Conservation (phyloP, 2,113 vertebrate genomes). For the Acrocephalus arundinaceus region DNA sequence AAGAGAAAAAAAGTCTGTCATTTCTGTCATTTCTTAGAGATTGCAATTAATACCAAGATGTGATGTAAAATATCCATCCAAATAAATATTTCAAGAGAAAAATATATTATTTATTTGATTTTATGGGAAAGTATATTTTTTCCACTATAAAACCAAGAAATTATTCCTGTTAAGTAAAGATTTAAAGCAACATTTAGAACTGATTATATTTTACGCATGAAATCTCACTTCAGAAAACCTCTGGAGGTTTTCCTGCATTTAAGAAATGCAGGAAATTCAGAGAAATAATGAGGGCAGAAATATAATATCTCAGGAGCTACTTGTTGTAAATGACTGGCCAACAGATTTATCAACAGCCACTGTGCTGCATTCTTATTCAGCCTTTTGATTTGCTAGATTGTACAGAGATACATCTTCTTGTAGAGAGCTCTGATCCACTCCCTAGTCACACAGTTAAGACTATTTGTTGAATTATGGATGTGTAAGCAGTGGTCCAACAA, state of each 20-base stretch:
- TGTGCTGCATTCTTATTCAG: background rate
- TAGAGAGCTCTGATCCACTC: background rate
- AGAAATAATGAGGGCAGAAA: background rate
- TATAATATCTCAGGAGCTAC: background rate
- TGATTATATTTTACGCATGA: background rate
- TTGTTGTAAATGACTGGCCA: background rate
- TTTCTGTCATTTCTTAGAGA: background rate
- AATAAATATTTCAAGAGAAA: background rate
- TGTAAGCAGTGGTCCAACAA: background rate
- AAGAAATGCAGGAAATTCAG: background rate
- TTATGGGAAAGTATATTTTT: background rate
- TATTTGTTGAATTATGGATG: slow-evolving; percentile 2
- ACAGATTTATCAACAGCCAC: background rate
- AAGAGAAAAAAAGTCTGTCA: background rate
- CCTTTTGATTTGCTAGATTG: background rate
- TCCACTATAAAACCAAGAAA: background rate
- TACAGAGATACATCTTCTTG: background rate
- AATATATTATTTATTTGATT: background rate
- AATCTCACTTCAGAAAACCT: background rate
- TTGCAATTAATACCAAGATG: background rate
- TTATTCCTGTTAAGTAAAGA: background rate
- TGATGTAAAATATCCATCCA: background rate
- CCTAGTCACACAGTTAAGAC: background rate
- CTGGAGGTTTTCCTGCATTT: background rate
- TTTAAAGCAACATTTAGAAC: background rate